A percentile compares a stretch with the other conserved stretches of the same genome.
Conservation (phyloP, 1,140 invertebrate species). For the Palaemon carinicauda region DNA sequence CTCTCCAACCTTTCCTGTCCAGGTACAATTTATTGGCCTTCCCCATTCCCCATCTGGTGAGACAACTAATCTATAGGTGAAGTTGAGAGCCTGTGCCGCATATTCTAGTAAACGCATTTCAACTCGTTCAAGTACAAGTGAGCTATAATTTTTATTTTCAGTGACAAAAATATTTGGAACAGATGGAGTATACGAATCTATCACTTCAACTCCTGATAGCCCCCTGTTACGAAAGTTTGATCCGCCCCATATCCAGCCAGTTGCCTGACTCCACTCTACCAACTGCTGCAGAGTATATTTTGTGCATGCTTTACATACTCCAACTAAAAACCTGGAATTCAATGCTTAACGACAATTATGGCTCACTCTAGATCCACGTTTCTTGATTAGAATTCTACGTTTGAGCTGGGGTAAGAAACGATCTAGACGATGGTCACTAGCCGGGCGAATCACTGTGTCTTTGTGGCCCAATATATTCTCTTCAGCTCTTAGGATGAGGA, state of each 20-base stretch:
- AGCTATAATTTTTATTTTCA: background rate
- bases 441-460: conserved; percentile 40
- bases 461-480: conserved; percentile 28
- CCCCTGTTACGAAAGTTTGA: background rate
- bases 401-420: conserved; percentile 45
- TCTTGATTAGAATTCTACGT: conserved; percentile 37
- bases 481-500: conserved; percentile 40
- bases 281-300: background rate
- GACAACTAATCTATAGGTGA: conserved; percentile 30
- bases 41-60: conserved; percentile 51
- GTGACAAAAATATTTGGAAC: conserved; percentile 50
- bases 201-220: conserved; percentile 27
- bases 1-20: conserved; percentile 55
- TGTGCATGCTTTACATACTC: conserved; percentile 16
- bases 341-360: background rate
- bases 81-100: conserved; percentile 48
- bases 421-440: conserved; percentile 43
- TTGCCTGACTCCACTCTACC: conserved; percentile 28
- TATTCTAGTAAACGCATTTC: conserved; percentile 51
- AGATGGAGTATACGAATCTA: conserved; percentile 43
- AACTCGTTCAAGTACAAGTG: conserved; percentile 32
- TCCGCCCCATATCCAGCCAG: conserved; percentile 32
- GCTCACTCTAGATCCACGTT: background rate
- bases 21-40: conserved; percentile 42
- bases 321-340: conserved; percentile 27